phyloP scores from a whole-genome alignment of 2,888 invertebrate species.

The Thyatira batis region DNA sequence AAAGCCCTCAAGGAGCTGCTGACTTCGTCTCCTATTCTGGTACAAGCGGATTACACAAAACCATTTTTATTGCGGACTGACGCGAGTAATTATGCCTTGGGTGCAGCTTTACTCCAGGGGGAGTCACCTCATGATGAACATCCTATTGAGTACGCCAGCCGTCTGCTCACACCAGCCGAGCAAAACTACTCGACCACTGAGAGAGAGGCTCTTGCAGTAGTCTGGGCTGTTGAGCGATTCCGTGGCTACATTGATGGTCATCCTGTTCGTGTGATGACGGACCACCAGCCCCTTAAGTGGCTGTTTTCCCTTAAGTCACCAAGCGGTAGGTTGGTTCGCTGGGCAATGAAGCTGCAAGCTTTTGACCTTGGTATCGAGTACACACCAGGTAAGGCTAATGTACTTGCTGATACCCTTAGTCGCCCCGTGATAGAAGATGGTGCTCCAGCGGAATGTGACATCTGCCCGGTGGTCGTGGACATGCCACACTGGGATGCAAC shows the following conservation, averaged over 20 bases:
- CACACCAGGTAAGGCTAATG: background rate
- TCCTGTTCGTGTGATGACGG: constrained; percentile 48
- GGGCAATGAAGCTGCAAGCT: constrained; percentile 52
- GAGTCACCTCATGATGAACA: constrained; percentile 27
- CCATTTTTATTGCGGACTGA: constrained; percentile 40
- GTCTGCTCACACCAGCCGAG: constrained; percentile 36
- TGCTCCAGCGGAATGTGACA: constrained; percentile 8
- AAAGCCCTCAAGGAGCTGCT: constrained; percentile 18
- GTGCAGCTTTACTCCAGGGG: constrained; percentile 33
- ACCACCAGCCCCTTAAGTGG: constrained; percentile 66
- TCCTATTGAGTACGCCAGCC: constrained; percentile 30
- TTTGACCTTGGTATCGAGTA: constrained; percentile 44
- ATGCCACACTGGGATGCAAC: constrained; percentile 11
- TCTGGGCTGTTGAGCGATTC: constrained; percentile 28
- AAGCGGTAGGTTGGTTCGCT: constrained; percentile 55
- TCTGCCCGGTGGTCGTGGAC: constrained; percentile 20
- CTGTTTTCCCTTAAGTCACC: constrained; percentile 56
- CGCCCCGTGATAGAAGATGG: constrained; percentile 8
- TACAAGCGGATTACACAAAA: constrained; percentile 26
- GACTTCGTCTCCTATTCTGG: constrained; percentile 25
- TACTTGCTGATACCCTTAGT: constrained; percentile 23
- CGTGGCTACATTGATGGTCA: constrained; percentile 45
- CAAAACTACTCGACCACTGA: constrained; percentile 58
- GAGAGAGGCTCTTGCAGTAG: constrained; percentile 42
- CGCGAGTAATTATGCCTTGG: constrained; percentile 36